Base-by-base conservation (phyloP, 2,797 vertebrate species). In the Sibirionetta formosa region DNA sequence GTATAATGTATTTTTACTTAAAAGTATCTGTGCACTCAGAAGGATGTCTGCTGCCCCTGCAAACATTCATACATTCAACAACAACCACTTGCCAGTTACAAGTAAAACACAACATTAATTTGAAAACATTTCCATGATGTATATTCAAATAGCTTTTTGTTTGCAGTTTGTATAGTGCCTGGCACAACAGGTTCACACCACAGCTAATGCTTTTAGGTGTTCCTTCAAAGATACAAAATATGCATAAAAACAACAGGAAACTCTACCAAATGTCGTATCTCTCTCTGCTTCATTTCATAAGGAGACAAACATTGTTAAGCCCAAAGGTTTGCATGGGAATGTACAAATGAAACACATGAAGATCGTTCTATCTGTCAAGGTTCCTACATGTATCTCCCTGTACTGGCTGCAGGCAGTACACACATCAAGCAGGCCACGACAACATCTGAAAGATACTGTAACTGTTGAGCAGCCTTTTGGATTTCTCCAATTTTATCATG, bases 351-450 rank as follows among this genome's bases (percentile, higher is more conserved):
- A 75, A 7, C 7, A 1, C 1, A 4, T 9, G 8, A 22, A 65
- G 23, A 31, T 40, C 18, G 1, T 33, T 57, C 26, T 61, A 4
- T n/a, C 5, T 57, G 33, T 3, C 20, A 22, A 54, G 24, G 15
- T 19, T 8, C 86, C 35, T 16, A 18, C 8, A 42, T 42, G 42
- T 42, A 0, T 40, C 11, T 35, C 11, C 27, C 31, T 50, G 13
- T 46, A 13, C 50, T 68, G n/a, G 36, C 11, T 4, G 29, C 8
- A 7, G 19, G 3, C 9, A 8, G 14, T 5, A 48, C 15, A 35
- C 0, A 2, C 31, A 9, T 16, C n/a, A 24, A 51, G 18, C 7
- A 72, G 27, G 16, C 11, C 24, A 13, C 17, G 16, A 3, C 46
- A 10, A 14, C 23, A 20, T 78, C 51, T 31, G 36, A 66, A 63